Conservation (phyloP, 2,888 invertebrate species). For the Scelioninae gen. 1 region DNA sequence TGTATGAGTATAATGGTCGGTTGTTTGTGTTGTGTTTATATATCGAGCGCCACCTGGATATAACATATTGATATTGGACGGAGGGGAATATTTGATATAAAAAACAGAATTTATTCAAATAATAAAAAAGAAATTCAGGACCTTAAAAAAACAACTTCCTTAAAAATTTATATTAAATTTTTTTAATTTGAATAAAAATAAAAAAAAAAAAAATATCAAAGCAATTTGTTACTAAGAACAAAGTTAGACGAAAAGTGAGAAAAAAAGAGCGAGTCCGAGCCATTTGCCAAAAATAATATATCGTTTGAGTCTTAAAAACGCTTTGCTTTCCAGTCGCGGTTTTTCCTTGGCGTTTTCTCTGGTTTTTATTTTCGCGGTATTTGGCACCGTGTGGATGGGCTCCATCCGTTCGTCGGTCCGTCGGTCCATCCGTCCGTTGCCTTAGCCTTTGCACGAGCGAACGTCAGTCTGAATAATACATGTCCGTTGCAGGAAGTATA, state of each 20-base stretch:
- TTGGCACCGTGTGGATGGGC: slow-evolving; percentile 65
- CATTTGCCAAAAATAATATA: slow-evolving; percentile 62
- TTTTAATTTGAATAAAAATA: no score
- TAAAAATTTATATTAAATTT: no score
- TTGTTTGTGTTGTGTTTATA: no score
- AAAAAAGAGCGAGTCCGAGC: slow-evolving; percentile 14
- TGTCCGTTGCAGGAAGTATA: slow-evolving; percentile 78
- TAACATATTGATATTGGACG: no score
- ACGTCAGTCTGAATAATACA: slow-evolving; percentile 83
- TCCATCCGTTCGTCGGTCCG: slow-evolving; percentile 58
- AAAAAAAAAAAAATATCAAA: no score
- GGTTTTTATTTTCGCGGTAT: slow-evolving; percentile 66
- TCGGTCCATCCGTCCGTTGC: slow-evolving; percentile 58
- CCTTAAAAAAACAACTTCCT: no score
- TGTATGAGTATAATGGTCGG: no score
- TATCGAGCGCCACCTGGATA: no score
- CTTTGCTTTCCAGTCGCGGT: slow-evolving; percentile 57
- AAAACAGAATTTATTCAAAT: no score
- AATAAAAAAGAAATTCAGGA: no score
- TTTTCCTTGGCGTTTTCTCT: slow-evolving; percentile 52
- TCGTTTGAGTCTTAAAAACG: slow-evolving; percentile 55
- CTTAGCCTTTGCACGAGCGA: slow-evolving; percentile 75
- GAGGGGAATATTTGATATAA: no score
- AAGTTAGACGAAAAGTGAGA: slow-evolving; percentile 14
- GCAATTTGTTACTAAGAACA: not conserved